Evolutionary conservation across 1,140 invertebrate species (phyloP).

Genomic region (Pissodes strobi): DNA sequence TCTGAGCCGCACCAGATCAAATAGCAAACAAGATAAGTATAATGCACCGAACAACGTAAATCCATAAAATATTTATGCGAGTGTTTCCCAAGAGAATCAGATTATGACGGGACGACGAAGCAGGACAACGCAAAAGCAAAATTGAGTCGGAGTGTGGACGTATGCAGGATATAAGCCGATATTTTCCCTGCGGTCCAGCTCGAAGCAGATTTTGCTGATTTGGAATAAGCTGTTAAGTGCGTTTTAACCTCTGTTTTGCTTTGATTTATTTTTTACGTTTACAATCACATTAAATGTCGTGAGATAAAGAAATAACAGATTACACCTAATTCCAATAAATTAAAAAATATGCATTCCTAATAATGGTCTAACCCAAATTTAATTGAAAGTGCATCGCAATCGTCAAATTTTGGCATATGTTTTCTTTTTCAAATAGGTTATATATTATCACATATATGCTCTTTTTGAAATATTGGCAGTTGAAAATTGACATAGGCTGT

Average conservation of each 20-base stretch:
- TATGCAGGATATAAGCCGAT: slow-evolving; percentile 36
- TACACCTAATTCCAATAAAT: too few species aligned
- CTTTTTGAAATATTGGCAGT: too few species aligned
- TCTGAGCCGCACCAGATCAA: slow-evolving; percentile 49
- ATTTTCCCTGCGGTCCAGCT: slow-evolving; percentile 34
- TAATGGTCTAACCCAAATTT: too few species aligned
- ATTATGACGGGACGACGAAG: slow-evolving; percentile 51
- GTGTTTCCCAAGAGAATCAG: slow-evolving; percentile 49
- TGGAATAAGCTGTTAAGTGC: slow-evolving; percentile 35
- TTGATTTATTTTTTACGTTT: too few species aligned
- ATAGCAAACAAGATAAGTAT: slow-evolving; percentile 56
- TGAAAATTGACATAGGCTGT: too few species aligned
- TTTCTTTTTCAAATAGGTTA: too few species aligned
- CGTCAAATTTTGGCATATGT: too few species aligned
- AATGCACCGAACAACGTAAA: slow-evolving; percentile 56
- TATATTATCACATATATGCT: too few species aligned
- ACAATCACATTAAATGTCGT: too few species aligned
- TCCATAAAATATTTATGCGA: slow-evolving; percentile 56
- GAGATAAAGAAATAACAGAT: too few species aligned
- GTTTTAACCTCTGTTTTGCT: slow-evolving; percentile 22
- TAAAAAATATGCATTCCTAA: too few species aligned
- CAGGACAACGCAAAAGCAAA: slow-evolving; percentile 27
- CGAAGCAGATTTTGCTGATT: slow-evolving; percentile 30
- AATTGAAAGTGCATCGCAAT: too few species aligned
- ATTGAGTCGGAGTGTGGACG: slow-evolving; percentile 33